Percentiles rank a stretch among this genome's conserved stretches.
These are phyloP conservation scores for Drosophila melanosoma DNA, from an alignment of 2,888 invertebrate genomes.

Conservation along the genomic window DNA sequence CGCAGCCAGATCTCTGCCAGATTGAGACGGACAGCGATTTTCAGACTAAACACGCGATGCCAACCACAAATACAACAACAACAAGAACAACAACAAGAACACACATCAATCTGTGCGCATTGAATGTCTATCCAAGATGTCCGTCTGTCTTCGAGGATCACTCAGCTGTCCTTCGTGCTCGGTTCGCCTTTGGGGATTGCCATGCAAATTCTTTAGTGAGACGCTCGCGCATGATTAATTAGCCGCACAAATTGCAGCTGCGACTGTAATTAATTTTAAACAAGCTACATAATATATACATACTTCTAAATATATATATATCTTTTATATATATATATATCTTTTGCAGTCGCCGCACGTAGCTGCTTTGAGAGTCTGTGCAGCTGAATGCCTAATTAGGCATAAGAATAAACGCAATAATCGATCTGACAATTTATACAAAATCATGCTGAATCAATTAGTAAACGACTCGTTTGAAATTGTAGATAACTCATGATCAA, in stretches of 20 bases:
- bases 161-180: slow-evolving; percentile 62
- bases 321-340: not conserved
- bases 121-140: slow-evolving; percentile 38
- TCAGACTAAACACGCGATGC: slow-evolving; percentile 61
- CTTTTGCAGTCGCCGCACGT: slow-evolving; percentile 28
- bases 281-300: slow-evolving; percentile 4
- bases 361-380: slow-evolving; percentile 12
- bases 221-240: slow-evolving; percentile 68
- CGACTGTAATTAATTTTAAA: slow-evolving; percentile 71
- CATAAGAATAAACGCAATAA: slow-evolving; percentile 41
- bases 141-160: slow-evolving; percentile 52
- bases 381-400: slow-evolving; percentile 56
- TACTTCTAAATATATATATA: not conserved
- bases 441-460: slow-evolving; percentile 65
- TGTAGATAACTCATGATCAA: not conserved
- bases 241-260: slow-evolving; percentile 68
- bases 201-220: slow-evolving; percentile 60
- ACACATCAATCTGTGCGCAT: slow-evolving; percentile 73
- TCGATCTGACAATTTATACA: slow-evolving; percentile 56
- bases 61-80: slow-evolving; percentile 1
- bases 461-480: slow-evolving; percentile 10
- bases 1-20: slow-evolving; percentile 2
- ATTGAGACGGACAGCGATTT: slow-evolving; percentile 25
- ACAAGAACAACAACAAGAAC: not conserved
- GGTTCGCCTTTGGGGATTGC: slow-evolving; percentile 5